Evolutionary conservation across 2,113 vertebrate genomes (phyloP), one percentile per base, ranked within the genome.

Genomic region (Labrus mixtus): DNA sequence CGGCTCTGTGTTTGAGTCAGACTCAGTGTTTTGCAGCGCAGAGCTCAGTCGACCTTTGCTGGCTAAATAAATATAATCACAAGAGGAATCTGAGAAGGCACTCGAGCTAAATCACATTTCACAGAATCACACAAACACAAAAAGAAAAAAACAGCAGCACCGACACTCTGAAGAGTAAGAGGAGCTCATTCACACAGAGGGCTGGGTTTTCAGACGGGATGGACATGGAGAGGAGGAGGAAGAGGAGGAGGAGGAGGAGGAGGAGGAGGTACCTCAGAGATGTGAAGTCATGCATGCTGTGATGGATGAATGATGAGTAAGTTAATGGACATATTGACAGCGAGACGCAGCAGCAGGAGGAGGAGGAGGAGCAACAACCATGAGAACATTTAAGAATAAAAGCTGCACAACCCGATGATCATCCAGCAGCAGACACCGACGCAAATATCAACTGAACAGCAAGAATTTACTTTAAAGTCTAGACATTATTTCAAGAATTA

Each of bases 201-300:
- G 79, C 54, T 37, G 69, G 92, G 88, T 89, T 91, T 90, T 73
- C 87, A 78, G 8, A 57, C 2, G 46, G 1, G 46, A 20, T n/a
- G 51, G 15, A 50, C 6, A 19, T 50, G 23, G 45, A 3, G 3
- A 6, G 63, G 50, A 63, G 51, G 29, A 13, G 3, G 12, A 16
- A 16, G 33, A 5, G n/a, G n/a, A n/a, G n/a, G n/a, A n/a, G n/a
- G n/a, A n/a, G n/a, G n/a, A n/a, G n/a, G 3, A 6, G 63, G 50
- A 63, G 54, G 45, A 43, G 25, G 37, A 10, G 37, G 6, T 6
- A 8, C 45, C 15, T 46, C 45, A 46, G 5, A 16, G 45, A 39
- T 39, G 37, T 39, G 37, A 39, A 39, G 37, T 15, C 9, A 37
- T 4, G 46, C 22, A 19, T 17, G 54, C 36, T 33, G 10, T 4